Evolutionary conservation across 35 echinoderm and acorn worm genomes (phyloP), one percentile per base, ranked within the genome.

Genomic region (Hemicentrotus pulcherrimus): DNA sequence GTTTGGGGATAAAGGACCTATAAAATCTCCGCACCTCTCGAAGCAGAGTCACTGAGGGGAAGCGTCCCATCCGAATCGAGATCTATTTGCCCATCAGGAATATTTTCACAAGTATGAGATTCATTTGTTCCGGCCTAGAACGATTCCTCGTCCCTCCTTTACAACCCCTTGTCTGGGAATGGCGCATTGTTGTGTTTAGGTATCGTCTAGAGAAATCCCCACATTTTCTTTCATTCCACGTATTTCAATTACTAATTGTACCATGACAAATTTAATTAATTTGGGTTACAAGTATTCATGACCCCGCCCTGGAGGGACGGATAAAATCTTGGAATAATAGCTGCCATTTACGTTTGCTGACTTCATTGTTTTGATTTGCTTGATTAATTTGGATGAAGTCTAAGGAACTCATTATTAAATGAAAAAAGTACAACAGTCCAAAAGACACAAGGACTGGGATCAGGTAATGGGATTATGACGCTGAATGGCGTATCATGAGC

Each of bases 71-170:
- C 22, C 65, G 65, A n/a, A 78, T 78, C 24, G 28, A 78, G 65
- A 78, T 78, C 65, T 78, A n/a, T 78, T 28, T 78, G 65, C 65
- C 65, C 28, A 78, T 5, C 65, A 78, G 65, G 65, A 78, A 78
- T 78, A 78, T 78, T 78, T 78, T 78, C 65, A 78, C 65, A 78
- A 78, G 65, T 78, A 78, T 78, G 65, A 78, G 19, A 78, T 78
- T 78, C 65, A 78, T 78, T 78, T 78, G 65, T 78, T 78, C 65
- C 65, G 65, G 65, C 65, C 65, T 18, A 78, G 22, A 78, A 78
- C 19, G 22, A 28, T 8, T 22, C 9, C 24, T 78, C 65, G 24
- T 78, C 24, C 22, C 19, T 28, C 24, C 65, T 78, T 78, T 78
- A 5, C 65, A 78, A 59, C 2, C 65, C 65, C 65, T 28, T 78